Evolutionary conservation across 2,888 invertebrate species (phyloP).

Genomic region (Nomada fucata): DNA sequence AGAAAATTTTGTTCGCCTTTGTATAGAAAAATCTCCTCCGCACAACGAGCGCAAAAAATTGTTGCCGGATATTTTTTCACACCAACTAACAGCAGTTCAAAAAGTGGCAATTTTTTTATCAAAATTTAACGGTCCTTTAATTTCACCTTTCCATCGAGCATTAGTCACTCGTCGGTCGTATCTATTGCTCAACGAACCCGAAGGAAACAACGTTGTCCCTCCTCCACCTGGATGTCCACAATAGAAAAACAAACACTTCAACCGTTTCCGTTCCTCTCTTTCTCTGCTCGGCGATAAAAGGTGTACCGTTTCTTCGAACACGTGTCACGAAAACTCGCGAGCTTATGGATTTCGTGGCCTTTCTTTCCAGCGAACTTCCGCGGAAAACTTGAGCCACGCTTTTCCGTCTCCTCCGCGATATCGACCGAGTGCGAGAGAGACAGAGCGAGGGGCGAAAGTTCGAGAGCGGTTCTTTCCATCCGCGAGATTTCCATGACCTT

Average conservation of each 20-base stretch:
- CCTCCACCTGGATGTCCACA: neutral
- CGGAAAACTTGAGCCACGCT: neutral
- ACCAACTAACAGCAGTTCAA: too few relatives aligned
- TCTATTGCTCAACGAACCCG: conserved; percentile 25
- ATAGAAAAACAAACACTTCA: conserved; percentile 31
- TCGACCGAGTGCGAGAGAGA: neutral
- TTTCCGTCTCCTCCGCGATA: neutral
- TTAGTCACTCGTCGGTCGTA: conserved; percentile 18
- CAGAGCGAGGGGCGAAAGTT: conserved; percentile 16
- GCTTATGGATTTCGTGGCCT: conserved; percentile 41
- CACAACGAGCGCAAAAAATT: too few relatives aligned
- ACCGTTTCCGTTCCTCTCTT: neutral
- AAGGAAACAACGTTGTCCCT: conserved; percentile 6
- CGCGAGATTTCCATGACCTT: conserved; percentile 56
- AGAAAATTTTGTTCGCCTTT: too few relatives aligned
- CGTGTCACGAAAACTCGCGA: conserved; percentile 46
- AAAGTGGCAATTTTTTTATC: too few relatives aligned
- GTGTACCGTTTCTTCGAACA: conserved; percentile 28
- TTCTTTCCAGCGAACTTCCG: conserved; percentile 16
- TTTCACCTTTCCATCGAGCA: conserved; percentile 23
- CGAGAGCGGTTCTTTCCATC: conserved; percentile 33
- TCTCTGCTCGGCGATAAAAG: conserved; percentile 14
- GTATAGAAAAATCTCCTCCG: too few relatives aligned
- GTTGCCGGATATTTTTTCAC: too few relatives aligned
- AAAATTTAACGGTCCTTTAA: too few relatives aligned